phyloP scores from a whole-genome alignment of 2,888 invertebrate species.

The Eubasilissa splendida region DNA sequence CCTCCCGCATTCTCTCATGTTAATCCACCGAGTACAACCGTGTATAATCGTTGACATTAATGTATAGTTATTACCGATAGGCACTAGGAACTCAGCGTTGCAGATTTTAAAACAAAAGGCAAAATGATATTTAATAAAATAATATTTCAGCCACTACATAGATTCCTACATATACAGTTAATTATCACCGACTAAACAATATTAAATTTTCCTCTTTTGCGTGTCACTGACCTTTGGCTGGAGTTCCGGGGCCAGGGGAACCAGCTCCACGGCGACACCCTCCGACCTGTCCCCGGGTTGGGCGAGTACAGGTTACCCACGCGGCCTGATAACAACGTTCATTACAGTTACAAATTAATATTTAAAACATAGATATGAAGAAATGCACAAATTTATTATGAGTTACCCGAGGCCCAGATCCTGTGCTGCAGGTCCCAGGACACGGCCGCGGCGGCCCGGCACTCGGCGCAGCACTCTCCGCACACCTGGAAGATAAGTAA shows the following conservation, averaged over 20 bases:
- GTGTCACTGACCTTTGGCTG: conserved; percentile 66
- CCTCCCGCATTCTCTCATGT: too few species aligned
- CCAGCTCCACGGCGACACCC: conserved; percentile 81
- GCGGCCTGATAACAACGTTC: conserved; percentile 67
- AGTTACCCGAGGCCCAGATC: conserved; percentile 70
- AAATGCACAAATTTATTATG: neutral
- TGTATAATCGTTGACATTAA: too few species aligned
- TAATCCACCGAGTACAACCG: too few species aligned
- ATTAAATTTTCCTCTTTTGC: too few species aligned
- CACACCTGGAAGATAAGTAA: conserved; percentile 62
- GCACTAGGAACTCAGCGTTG: too few species aligned
- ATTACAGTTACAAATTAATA: neutral
- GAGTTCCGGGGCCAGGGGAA: conserved; percentile 80
- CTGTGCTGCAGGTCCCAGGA: conserved; percentile 71
- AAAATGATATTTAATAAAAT: too few species aligned
- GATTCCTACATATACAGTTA: too few species aligned
- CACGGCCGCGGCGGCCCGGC: conserved; percentile 68
- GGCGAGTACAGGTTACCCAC: conserved; percentile 89
- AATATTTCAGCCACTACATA: too few species aligned
- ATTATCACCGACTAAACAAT: too few species aligned
- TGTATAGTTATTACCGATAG: too few species aligned
- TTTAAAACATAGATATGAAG: neutral
- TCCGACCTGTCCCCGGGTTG: conserved; percentile 78
- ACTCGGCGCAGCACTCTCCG: conserved; percentile 70
- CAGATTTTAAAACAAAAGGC: too few species aligned